Evolutionary conservation across 2,113 vertebrate genomes (phyloP).

Genomic region (Carollia perspicillata): DNA sequence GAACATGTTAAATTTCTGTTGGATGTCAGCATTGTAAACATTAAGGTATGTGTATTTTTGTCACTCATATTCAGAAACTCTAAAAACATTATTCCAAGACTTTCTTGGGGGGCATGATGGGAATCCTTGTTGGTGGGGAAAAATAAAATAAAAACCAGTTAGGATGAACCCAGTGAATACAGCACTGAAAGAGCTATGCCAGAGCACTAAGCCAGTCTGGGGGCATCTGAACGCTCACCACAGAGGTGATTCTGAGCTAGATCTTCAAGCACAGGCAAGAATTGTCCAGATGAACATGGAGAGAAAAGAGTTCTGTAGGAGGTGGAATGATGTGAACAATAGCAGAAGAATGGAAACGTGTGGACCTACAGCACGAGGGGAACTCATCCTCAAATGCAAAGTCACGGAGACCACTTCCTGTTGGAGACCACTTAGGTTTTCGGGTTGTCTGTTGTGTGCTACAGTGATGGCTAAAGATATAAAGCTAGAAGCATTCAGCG

Average conservation of each 20-base stretch:
- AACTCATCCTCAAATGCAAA: not conserved
- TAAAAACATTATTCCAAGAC: not conserved
- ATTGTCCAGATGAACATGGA: not conserved
- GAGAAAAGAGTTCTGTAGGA: not conserved
- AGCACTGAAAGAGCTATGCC: not conserved
- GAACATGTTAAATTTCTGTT: not conserved
- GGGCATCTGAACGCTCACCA: not conserved
- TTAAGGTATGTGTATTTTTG: not conserved
- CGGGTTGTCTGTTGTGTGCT: not conserved
- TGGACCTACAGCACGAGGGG: not conserved
- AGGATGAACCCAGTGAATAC: not conserved
- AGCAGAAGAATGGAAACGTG: not conserved
- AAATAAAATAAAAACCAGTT: not conserved
- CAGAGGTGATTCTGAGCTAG: not conserved
- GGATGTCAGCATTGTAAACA: not conserved
- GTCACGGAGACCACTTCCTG: not conserved
- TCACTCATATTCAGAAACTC: not conserved
- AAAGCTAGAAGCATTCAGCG: not conserved
- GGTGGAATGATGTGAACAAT: not conserved
- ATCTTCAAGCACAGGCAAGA: not conserved
- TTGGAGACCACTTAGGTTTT: not conserved
- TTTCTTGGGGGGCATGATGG: not conserved
- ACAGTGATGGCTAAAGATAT: not conserved
- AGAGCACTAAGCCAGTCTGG: not conserved
- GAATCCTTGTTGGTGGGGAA: not conserved